Evolutionary conservation across 2,888 invertebrate species (phyloP), one percentile per base, ranked within the genome.

Genomic region (Eupithecia exiguata): DNA sequence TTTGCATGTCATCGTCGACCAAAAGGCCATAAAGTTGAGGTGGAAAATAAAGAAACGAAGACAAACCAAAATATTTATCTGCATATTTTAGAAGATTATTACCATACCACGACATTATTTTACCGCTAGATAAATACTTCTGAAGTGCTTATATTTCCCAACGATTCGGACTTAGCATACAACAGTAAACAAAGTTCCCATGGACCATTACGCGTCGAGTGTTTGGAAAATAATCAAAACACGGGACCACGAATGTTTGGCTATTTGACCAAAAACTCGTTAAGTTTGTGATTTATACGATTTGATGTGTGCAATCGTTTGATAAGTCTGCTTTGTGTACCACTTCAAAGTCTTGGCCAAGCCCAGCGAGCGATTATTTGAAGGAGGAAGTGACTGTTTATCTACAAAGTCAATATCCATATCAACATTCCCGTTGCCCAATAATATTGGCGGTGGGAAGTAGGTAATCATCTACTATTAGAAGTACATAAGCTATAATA

Each of bases 161-260:
- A 90, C 89, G 88, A 89, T 89, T 86, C 86, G 84, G 88, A 86
- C 86, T 87, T 87, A 88, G 87, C 85, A 86, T 89, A 88, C 87
- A 89, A 90, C 85, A 86, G 88, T 87, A 90, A 91, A 91, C 90
- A 90, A 76, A 84, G 81, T 87, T 87, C 84, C 86, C 84, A 89
- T 86, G 92, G 89, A 85, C 93, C 92, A 93, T 93, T 94, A 93
- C 91, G 82, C 84, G 80, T 86, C 74, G 81, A 93, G 92, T 93
- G 91, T 92, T 93, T 92, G 92, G 89, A 88, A 91, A 92, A 92
- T 92, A 92, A 89, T 88, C 89, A 89, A 91, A 86, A 91, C 86
- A 87, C 85, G 84, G 82, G 84, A 85, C 85, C 86, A 87, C 90
- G 88, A 89, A 91, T 92, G 89, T 92, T 92, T 92, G 90, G 76